Conservation (phyloP, 2,113 vertebrate species). For the Monopterus albus region DNA sequence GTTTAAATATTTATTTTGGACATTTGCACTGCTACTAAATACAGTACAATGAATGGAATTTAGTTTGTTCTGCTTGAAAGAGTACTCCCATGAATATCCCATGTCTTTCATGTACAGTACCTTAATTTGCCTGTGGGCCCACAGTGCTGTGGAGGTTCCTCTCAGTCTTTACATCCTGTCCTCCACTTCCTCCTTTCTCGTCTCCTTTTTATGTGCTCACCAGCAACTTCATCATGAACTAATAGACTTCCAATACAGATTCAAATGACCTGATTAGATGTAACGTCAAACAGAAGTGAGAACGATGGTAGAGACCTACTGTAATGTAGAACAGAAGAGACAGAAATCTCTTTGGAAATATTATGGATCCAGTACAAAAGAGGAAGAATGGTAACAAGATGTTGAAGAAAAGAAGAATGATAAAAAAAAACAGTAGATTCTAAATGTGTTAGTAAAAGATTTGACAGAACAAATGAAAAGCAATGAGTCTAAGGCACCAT, state of each 20-base stretch:
- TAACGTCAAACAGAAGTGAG: neutral
- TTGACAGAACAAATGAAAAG: conserved; percentile 51
- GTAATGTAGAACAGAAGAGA: neutral
- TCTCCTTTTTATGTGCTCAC: neutral
- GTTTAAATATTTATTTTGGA: too few species aligned
- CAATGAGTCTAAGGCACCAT: conserved; percentile 65
- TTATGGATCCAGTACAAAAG: too few species aligned
- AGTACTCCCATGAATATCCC: too few species aligned
- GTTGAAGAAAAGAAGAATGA: conserved; percentile 14
- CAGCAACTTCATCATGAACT: conserved; percentile 9
- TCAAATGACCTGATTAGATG: conserved; percentile 28
- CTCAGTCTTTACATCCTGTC: conserved; percentile 5
- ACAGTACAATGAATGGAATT: too few species aligned
- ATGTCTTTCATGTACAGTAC: neutral
- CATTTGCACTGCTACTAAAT: too few species aligned
- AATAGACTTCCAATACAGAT: neutral
- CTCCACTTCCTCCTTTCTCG: conserved; percentile 7
- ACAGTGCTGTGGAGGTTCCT: neutral
- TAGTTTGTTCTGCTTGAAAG: too few species aligned
- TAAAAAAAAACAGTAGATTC: conserved; percentile 33
- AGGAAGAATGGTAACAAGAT: neutral
- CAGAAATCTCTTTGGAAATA: neutral
- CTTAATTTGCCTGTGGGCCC: conserved; percentile 5
- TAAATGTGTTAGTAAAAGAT: conserved; percentile 49
- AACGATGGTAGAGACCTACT: neutral